Base-by-base conservation (phyloP, 2,113 vertebrate species). In the Spilogale gracilis region DNA sequence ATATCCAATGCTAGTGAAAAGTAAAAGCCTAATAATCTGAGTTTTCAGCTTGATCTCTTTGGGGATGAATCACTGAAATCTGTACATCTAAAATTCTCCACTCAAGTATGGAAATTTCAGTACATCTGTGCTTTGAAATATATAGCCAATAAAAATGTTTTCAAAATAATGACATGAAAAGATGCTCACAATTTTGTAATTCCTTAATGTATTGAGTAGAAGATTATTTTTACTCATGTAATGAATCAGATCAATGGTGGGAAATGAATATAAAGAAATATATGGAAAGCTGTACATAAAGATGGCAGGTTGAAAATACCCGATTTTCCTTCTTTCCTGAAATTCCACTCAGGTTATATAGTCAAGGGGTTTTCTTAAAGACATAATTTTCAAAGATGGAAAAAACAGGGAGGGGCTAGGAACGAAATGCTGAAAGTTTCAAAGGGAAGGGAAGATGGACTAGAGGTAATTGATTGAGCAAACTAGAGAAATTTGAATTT, bases 91-190 rank as follows among this genome's bases (percentile, higher is more conserved):
- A 94, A 85, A 80, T 88, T 17, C 69, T 43, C 79, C 60, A 86
- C 30, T 82, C 20, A 76, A 43, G 79, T 65, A 95, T 38, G 54
- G 52, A 94, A 95, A 95, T 90, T 43, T 94, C 91, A 14, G 54
- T 65, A 54, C 4, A 43, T 84, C n/a, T 93, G 52, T 9, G 13
- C 12, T 92, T 82, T 97, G 60, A 94, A 85, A 71, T 50, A 43
- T 16, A n/a, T 5, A 84, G 50, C 63, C 38, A 94, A 92, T 71
- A 85, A 94, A 94, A 90, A 17, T 78, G 16, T 60, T 90, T 95
- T 69, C 27, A 91, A 80, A 94, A 25, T n/a, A 81, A 50, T 45
- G 74, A 81, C 52, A 92, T 56, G 56, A 93, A 93, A 78, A 12
- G 12, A 82, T n/a, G 74, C 63, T 97, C 78, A 54, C 6, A 32